Conservation (phyloP, 2,113 vertebrate genomes). For the Chroicocephalus ridibundus region DNA sequence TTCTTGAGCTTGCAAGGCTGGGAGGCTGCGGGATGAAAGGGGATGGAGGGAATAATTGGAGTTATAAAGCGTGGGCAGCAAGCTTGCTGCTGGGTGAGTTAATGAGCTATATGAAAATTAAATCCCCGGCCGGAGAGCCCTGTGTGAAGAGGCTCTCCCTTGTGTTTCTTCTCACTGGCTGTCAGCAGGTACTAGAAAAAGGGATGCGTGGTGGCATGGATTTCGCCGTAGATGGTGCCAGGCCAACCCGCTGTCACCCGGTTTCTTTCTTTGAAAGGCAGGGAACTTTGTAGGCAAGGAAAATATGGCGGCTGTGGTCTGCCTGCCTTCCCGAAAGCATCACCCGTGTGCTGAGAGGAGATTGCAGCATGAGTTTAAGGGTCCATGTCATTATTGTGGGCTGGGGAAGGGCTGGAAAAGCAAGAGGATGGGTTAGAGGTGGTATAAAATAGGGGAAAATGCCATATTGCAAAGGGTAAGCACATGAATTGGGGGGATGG, state of each 20-base stretch:
- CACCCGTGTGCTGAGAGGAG: accelerated
- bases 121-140: neutral
- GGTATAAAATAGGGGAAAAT: neutral
- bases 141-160: neutral
- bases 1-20: neutral
- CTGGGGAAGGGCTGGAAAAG: neutral
- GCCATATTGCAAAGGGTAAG: neutral
- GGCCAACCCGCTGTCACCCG: neutral
- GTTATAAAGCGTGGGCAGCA: slow-evolving; percentile 18
- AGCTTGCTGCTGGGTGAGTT: slow-evolving; percentile 14
- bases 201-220: accelerated
- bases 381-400: accelerated
- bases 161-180: neutral
- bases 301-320: neutral
- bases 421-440: neutral
- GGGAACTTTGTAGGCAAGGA: neutral
- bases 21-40: neutral
- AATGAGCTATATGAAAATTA: slow-evolving; percentile 41
- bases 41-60: slow-evolving; percentile 18
- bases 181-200: neutral
- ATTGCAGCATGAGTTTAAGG: neutral
- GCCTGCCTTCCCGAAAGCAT: neutral
- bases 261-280: neutral
- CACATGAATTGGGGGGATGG: neutral
- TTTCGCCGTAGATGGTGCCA: neutral